Percentiles rank a stretch among this genome's conserved stretches.
These are phyloP conservation scores for Protobothrops flavoviridis DNA, from an alignment of 2,113 vertebrate genomes.

Conservation along the genomic window DNA sequence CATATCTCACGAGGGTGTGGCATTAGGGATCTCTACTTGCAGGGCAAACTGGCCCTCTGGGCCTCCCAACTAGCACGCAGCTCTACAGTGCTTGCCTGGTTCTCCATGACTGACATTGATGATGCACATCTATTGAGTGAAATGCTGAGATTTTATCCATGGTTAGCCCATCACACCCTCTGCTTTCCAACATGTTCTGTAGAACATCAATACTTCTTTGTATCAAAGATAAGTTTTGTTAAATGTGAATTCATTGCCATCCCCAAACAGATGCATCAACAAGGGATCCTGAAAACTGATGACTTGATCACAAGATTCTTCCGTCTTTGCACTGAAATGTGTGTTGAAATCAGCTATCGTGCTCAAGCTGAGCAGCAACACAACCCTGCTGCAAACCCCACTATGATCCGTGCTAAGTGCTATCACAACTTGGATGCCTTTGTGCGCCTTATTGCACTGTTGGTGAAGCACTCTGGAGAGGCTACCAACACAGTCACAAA, in stretches of 20 bases:
- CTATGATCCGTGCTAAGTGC: constrained; percentile 97
- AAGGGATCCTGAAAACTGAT: constrained; percentile 97
- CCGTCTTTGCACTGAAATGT: constrained; percentile 98
- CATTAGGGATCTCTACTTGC: neutral
- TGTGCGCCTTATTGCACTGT: constrained; percentile 92
- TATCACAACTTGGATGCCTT: constrained; percentile 99
- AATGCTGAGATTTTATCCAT: neutral
- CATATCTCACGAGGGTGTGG: neutral
- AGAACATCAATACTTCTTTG: neutral
- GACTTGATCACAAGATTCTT: constrained; percentile 98
- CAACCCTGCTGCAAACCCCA: constrained; percentile 94
- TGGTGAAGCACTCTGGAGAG: constrained; percentile 98
- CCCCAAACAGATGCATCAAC: constrained; percentile 91
- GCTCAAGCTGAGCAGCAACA: constrained; percentile 98
- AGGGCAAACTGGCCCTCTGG: neutral
- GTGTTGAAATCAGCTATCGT: constrained; percentile 97
- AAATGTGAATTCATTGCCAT: constrained; percentile 22
- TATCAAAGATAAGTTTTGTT: neutral
- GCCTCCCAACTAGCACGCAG: neutral
- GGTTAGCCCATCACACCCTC: neutral
- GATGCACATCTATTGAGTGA: neutral
- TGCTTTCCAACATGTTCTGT: neutral
- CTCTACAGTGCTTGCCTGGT: neutral
- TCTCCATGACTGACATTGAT: neutral
- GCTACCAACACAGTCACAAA: constrained; percentile 98